phyloP scores from a whole-genome alignment of 2,113 vertebrate species.

The Gyps fulvus region DNA sequence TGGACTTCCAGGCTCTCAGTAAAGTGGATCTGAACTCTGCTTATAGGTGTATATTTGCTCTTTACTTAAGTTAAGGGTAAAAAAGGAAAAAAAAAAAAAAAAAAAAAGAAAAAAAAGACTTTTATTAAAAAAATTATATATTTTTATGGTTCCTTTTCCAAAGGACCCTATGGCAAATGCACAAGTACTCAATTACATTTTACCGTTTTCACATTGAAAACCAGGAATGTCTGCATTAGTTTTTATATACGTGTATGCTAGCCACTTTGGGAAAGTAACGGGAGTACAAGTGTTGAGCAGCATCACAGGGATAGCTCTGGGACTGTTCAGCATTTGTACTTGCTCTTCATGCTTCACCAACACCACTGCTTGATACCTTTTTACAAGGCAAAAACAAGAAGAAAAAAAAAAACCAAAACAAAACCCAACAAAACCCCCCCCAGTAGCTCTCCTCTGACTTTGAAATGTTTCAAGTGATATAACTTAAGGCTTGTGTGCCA shows the following conservation, averaged over 20 bases:
- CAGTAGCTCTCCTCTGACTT: slow-evolving; percentile 18
- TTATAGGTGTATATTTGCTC: slow-evolving; percentile 70
- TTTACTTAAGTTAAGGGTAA: slow-evolving; percentile 74
- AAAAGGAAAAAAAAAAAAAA: slow-evolving; percentile 4
- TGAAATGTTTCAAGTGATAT: not conserved
- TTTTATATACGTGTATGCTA: slow-evolving; percentile 65
- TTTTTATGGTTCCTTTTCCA: slow-evolving; percentile 74
- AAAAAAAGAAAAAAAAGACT: not conserved
- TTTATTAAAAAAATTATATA: slow-evolving; percentile 61
- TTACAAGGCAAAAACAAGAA: not conserved
- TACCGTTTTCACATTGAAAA: slow-evolving; percentile 81
- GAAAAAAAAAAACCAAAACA: too few species aligned
- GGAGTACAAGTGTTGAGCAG: slow-evolving; percentile 3
- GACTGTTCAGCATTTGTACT: slow-evolving; percentile 28
- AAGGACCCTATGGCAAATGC: slow-evolving; percentile 70
- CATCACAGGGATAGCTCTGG: not conserved
- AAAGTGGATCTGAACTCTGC: slow-evolving; percentile 64
- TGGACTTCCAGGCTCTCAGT: slow-evolving; percentile 68
- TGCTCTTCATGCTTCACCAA: slow-evolving; percentile 44
- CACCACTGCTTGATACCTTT: slow-evolving; percentile 32
- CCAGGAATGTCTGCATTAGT: slow-evolving; percentile 69
- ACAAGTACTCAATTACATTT: slow-evolving; percentile 72
- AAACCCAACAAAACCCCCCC: not conserved
- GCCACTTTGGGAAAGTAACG: slow-evolving; percentile 52
- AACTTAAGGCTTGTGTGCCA: slow-evolving; percentile 74